phyloP scores from a whole-genome alignment of 2,113 vertebrate genomes.

The Cyphomyrus plagiostoma region DNA sequence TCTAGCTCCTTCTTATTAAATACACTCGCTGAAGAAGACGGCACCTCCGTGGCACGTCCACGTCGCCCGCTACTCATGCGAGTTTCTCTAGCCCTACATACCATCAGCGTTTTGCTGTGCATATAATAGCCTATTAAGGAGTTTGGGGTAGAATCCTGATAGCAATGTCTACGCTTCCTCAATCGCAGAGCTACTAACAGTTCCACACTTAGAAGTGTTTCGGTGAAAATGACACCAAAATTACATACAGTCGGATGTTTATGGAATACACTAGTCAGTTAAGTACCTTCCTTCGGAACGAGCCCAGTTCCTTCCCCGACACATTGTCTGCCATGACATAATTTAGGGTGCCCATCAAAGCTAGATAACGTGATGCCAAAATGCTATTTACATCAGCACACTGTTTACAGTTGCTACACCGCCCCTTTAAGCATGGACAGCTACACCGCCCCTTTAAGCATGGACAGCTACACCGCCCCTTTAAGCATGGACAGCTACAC shows the following conservation, averaged over 20 bases:
- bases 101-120: neutral
- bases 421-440: neutral
- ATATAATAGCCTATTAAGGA: neutral
- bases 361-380: neutral
- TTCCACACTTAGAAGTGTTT: neutral
- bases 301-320: neutral
- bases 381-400: neutral
- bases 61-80: neutral
- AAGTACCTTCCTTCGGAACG: neutral
- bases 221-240: neutral
- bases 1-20: neutral
- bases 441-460: neutral
- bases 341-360: neutral
- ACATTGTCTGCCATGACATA: neutral
- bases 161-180: neutral
- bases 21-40: neutral
- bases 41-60: neutral
- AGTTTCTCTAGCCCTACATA: neutral
- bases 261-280: neutral
- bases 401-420: neutral
- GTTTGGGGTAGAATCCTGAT: neutral
- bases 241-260: neutral
- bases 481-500: no score
- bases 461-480: neutral
- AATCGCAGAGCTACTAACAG: neutral